phyloP scores from a whole-genome alignment of 2,797 vertebrate genomes.

The Otolemur crassicaudatus region DNA sequence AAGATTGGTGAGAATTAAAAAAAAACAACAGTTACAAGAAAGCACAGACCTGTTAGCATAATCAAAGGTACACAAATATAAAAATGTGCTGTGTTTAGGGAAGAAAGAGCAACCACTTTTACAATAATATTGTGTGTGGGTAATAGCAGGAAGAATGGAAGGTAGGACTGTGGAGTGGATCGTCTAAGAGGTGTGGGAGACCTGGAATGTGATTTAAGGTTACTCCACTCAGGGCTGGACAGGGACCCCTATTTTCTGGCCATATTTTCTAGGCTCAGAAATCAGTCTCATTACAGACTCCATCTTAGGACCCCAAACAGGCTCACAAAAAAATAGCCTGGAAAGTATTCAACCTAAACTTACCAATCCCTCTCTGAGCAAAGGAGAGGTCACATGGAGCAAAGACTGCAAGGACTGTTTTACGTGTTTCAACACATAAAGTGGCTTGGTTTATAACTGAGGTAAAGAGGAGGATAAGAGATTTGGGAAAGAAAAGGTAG shows the following conservation, averaged over 20 bases:
- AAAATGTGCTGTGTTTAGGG: not conserved
- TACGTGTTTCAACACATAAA: not conserved
- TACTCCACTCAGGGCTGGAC: no score
- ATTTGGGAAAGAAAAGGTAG: not conserved
- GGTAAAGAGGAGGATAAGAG: not conserved
- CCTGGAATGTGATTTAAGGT: not conserved
- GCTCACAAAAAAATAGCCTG: no score
- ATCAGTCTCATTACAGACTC: no score
- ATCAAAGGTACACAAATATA: not conserved
- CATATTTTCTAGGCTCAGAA: no score
- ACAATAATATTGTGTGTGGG: no score
- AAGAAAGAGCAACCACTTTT: not conserved
- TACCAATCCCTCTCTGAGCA: no score
- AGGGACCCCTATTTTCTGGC: no score
- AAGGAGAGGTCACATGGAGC: no score
- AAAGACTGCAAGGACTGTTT: no score
- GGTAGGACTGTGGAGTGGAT: not conserved
- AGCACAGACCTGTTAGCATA: not conserved
- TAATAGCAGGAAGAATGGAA: not conserved
- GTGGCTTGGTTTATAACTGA: not conserved
- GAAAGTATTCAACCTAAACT: no score
- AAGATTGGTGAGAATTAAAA: not conserved
- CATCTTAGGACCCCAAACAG: no score
- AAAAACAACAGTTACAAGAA: not conserved
- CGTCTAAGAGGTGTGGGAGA: not conserved